A percentile compares a stretch with the other conserved stretches of the same genome.
These are phyloP conservation scores for Vultur gryphus DNA, from an alignment of 2,797 vertebrate species.

Conservation along the genomic window DNA sequence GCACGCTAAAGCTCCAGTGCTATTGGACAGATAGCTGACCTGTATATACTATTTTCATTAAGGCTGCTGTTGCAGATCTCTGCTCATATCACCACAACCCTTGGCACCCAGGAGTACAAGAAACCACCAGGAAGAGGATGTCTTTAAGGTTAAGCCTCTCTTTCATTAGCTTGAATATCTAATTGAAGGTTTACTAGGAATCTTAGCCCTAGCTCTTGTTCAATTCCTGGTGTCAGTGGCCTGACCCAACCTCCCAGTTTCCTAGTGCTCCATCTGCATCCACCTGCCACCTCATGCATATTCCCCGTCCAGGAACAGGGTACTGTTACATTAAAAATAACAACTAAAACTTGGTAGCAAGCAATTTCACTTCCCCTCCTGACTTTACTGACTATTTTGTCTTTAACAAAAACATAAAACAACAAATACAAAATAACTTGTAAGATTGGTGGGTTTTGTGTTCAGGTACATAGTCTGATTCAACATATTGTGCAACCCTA, in stretches of 20 bases:
- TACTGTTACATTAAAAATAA: conserved; percentile 31
- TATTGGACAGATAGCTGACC: background rate
- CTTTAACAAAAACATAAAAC: background rate
- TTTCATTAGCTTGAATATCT: conserved; percentile 9
- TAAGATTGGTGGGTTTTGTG: background rate
- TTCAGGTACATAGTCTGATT: background rate
- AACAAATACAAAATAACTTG: background rate
- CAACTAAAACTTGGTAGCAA: background rate
- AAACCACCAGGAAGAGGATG: conserved; percentile 20
- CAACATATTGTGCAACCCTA: background rate
- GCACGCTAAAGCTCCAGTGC: background rate
- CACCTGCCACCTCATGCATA: background rate
- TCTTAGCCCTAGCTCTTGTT: background rate
- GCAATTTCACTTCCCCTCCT: background rate
- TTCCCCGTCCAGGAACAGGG: background rate
- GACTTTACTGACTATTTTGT: background rate
- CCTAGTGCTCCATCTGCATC: background rate
- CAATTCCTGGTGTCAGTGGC: background rate
- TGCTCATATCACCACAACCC: background rate
- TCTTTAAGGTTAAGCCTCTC: conserved; percentile 19
- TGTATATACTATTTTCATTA: background rate
- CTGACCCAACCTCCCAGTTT: conserved; percentile 17
- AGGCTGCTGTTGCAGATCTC: background rate
- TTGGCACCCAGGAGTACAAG: background rate
- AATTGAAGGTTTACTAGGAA: conserved; percentile 30